Base-by-base conservation (phyloP, 2,888 invertebrate species). In the Acronicta alni region DNA sequence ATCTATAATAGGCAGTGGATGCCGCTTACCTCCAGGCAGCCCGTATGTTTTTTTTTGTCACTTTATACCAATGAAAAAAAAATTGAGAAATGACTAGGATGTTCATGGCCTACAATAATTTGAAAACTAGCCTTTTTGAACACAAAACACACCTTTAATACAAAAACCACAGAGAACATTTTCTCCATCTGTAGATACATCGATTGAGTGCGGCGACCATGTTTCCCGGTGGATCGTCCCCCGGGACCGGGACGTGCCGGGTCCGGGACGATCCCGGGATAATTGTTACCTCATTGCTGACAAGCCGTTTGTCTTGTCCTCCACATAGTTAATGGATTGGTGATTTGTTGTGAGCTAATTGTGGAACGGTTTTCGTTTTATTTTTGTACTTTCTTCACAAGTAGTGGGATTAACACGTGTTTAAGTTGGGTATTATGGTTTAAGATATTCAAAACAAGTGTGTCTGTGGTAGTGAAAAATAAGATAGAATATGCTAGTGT, bases 201-300 rank as follows among this genome's bases (percentile, higher is more conserved):
- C 79, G 76, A 84, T 83, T 77, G 74, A 63, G 32, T 69, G 75
- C 78, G 77, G 77, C 70, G 66, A 80, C 80, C 81, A 82, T 79
- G 77, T 59, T 59, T 72, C 69, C 69, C 70, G 73, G 48, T 62
- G 67, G 70, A 67, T 60, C 60, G 70, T 83, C 82, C 82, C 75
- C 58, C 75, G 84, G 86, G 86, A 78, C 72, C 75, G 60, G 61
- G 63, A 57, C 53, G 71, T 46, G 66, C 57, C 65, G 72, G 67
- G 74, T 67, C 62, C 58, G 66, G 67, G 53, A 64, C 60, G 52
- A 73, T 62, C 56, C 65, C 75, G 79, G 79, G 86, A 85, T 89
- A 89, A 90, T 90, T 90, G 89, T 88, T 86, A 85, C 84, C 86
- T 87, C 83, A 84, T 86, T 84, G 84, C 81, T 81, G 80, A 75